phyloP scores from a whole-genome alignment of 30 jellyfish, hydroid and myxozoan genomes.

The Cassiopea xamachana region DNA sequence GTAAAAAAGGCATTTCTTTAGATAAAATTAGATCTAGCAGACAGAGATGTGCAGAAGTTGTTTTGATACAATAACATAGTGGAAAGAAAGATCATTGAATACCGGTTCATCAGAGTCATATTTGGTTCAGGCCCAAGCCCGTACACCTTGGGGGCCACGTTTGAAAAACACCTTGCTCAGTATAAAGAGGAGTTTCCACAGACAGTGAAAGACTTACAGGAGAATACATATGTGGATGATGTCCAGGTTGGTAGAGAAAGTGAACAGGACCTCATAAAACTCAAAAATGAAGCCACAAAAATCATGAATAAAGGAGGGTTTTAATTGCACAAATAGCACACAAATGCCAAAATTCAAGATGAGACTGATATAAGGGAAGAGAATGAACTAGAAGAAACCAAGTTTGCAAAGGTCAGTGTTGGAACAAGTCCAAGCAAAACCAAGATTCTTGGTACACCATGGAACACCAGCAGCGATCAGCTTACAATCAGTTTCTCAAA shows the following conservation, averaged over 20 bases:
- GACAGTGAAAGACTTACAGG: conserved; percentile 14
- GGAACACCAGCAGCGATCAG: conserved; percentile 80
- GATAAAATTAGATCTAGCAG: conserved; percentile 44
- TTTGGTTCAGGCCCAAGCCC: too few species aligned
- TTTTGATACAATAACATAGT: conserved; percentile 68
- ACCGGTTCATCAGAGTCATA: conserved; percentile 57
- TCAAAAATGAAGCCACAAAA: conserved; percentile 67
- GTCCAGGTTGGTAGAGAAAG: background rate
- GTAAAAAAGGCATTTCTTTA: conserved; percentile 82
- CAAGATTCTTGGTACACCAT: conserved; percentile 68
- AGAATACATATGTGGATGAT: conserved; percentile 16
- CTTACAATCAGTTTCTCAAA: conserved; percentile 38
- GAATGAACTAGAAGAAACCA: background rate
- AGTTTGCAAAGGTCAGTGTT: conserved; percentile 1
- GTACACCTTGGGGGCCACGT: conserved; percentile 62
- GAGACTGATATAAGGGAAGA: background rate
- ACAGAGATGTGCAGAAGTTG: conserved; percentile 81
- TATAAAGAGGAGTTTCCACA: conserved; percentile 7
- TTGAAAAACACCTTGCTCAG: conserved; percentile 50
- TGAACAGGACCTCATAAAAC: conserved; percentile 45
- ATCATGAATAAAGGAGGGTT: conserved; percentile 57
- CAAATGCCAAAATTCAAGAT: conserved; percentile 28
- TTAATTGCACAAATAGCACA: conserved; percentile 74
- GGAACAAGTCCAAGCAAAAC: conserved; percentile 38
- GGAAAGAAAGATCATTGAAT: conserved; percentile 31